Conservation (phyloP, 2,113 vertebrate species). For the Panthera tigris region DNA sequence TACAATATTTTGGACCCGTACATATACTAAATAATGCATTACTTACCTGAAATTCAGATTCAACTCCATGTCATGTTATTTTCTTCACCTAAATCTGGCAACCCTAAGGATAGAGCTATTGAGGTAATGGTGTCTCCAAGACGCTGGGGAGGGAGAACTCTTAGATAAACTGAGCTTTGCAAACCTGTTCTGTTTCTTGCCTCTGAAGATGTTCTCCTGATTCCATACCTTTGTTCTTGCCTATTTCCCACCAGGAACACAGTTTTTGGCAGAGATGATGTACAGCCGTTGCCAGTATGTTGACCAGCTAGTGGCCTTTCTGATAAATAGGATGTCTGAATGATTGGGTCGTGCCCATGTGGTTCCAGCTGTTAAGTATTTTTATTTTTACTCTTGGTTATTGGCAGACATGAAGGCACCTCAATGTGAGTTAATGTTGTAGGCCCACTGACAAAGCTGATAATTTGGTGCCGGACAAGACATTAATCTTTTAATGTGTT, state of each 20-base stretch:
- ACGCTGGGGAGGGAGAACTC: background rate
- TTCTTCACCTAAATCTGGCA: background rate
- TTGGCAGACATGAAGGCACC: background rate
- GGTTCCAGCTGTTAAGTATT: conserved; percentile 22
- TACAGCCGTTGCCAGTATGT: background rate
- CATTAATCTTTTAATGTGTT: conserved; percentile 46
- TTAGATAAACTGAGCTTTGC: background rate
- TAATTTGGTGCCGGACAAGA: background rate
- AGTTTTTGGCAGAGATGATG: background rate
- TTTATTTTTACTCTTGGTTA: conserved; percentile 14
- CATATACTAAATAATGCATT: background rate
- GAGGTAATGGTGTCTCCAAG: background rate
- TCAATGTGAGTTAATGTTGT: background rate
- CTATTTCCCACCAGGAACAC: background rate
- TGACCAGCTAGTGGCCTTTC: background rate
- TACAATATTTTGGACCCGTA: background rate
- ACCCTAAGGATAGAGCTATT: background rate
- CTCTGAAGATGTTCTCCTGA: background rate
- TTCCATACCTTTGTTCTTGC: background rate
- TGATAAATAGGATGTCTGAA: background rate
- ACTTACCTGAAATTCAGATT: conserved; percentile 1
- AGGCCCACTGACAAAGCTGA: background rate
- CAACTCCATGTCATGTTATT: background rate
- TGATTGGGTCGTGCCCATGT: background rate
- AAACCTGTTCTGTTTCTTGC: background rate